A percentile compares a stretch with the other conserved stretches of the same genome.
Evolutionary conservation across 2,113 vertebrate species (phyloP).

Genomic region (Hippoglossus stenolepis): DNA sequence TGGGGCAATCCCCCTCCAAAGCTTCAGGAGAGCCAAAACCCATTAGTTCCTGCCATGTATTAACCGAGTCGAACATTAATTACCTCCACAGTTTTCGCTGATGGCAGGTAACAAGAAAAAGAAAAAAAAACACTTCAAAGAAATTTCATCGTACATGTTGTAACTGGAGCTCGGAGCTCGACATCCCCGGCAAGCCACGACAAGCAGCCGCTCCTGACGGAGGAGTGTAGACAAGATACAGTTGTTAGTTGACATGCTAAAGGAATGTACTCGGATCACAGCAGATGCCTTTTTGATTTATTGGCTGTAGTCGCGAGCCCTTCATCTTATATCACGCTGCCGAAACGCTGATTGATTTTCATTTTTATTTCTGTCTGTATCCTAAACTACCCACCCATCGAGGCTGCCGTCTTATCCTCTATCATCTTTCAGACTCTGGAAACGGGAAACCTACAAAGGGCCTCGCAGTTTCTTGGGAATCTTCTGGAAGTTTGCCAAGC

Average conservation of each 20-base stretch:
- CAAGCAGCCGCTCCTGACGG: conserved; percentile 45
- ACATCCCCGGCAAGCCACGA: conserved; percentile 37
- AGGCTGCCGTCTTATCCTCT: conserved; percentile 58
- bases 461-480: conserved; percentile 49
- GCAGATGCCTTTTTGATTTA: conserved; percentile 72
- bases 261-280: conserved; percentile 75
- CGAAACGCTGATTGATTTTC: conserved; percentile 66
- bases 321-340: conserved; percentile 72
- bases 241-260: conserved; percentile 75
- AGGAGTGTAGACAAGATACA: conserved; percentile 66
- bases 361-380: conserved; percentile 75
- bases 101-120: conserved; percentile 16
- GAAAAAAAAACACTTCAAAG: conserved; percentile 35
- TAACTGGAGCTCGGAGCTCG: conserved; percentile 31
- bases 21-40: conserved; percentile 9
- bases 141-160: conserved; percentile 35
- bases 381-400: conserved; percentile 62
- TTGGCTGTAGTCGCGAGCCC: conserved; percentile 44
- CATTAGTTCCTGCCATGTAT: conserved; percentile 27
- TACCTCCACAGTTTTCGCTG: conserved; percentile 8
- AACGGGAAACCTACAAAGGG: conserved; percentile 65
- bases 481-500: conserved; percentile 58
- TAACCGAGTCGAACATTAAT: conserved; percentile 34
- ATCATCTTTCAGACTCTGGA: conserved; percentile 73
- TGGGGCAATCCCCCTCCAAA: conserved; percentile 1